A percentile compares a stretch with the other conserved stretches of the same genome.
These are phyloP conservation scores for Cistogaster globosa DNA, from an alignment of 2,888 invertebrate species.

Conservation along the genomic window DNA sequence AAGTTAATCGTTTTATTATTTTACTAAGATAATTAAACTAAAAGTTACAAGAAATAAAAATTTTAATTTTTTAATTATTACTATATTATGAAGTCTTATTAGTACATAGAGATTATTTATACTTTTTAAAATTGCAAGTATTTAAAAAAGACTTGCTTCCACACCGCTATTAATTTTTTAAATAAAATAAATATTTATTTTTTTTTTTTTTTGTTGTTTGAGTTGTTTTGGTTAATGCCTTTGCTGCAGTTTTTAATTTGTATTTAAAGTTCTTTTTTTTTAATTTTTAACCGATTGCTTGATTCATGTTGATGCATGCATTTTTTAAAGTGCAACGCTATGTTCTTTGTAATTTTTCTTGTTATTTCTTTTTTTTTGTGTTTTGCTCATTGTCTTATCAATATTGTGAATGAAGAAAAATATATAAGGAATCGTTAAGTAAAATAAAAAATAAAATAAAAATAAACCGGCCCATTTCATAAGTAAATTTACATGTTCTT, in stretches of 20 bases:
- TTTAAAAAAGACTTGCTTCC: no score
- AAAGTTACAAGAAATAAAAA: no score
- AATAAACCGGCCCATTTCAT: slow-evolving; percentile 73
- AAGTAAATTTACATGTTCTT: slow-evolving; percentile 76
- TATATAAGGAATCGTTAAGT: slow-evolving; percentile 31
- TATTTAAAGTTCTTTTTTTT: slow-evolving; percentile 31
- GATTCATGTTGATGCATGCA: slow-evolving; percentile 70
- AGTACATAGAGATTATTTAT: no score
- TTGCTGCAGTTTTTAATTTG: slow-evolving; percentile 20
- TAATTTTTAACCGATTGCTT: slow-evolving; percentile 56
- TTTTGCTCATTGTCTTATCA: slow-evolving; percentile 66
- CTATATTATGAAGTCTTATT: no score
- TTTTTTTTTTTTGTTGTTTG: neutral
- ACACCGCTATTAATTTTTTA: neutral
- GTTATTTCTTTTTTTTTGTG: slow-evolving; percentile 13
- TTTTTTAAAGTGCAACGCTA: slow-evolving; percentile 75
- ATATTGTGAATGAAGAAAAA: slow-evolving; percentile 65
- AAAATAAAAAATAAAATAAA: slow-evolving; percentile 46
- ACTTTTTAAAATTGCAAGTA: no score
- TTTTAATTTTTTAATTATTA: no score
- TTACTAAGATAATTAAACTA: no score
- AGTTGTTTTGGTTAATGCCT: neutral
- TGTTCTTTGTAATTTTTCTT: slow-evolving; percentile 54
- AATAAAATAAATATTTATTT: neutral
- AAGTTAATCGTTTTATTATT: no score